Evolutionary conservation across 1,140 invertebrate species (phyloP).

Genomic region (Scaptodrosophila lebanonensis): DNA sequence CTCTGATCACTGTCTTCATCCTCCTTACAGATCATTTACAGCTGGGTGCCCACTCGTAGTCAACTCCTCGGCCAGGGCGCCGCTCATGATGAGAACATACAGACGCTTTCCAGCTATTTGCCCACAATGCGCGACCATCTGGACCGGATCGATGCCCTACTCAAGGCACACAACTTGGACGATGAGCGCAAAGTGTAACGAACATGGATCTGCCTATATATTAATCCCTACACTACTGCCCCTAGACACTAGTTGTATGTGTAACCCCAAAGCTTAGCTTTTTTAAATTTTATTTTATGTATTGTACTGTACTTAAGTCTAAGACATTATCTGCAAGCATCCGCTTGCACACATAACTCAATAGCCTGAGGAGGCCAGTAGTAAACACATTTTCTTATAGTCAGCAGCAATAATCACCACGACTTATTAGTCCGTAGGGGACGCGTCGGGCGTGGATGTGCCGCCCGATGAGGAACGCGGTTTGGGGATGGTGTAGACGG

Average conservation of each 20-base stretch:
- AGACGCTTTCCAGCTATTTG: conserved; percentile 53
- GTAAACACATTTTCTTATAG: too few species aligned
- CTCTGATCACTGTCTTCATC: neutral
- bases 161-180: conserved; percentile 59
- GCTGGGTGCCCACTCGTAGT: conserved; percentile 65
- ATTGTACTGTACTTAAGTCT: neutral
- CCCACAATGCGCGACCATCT: conserved; percentile 59
- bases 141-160: conserved; percentile 53
- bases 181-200: conserved; percentile 60
- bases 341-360: too few species aligned
- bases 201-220: neutral
- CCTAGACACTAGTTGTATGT: neutral
- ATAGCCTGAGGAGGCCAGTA: too few species aligned
- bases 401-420: too few species aligned
- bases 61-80: conserved; percentile 60
- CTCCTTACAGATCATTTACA: conserved; percentile 60
- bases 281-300: neutral
- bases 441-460: too few species aligned
- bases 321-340: too few species aligned
- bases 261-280: conserved; percentile 22
- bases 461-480: too few species aligned
- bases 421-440: too few species aligned
- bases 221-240: too few species aligned
- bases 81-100: conserved; percentile 60
- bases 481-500: too few species aligned